Evolutionary conservation across 2,888 invertebrate species (phyloP).

Genomic region (Microctonus brassicae): DNA sequence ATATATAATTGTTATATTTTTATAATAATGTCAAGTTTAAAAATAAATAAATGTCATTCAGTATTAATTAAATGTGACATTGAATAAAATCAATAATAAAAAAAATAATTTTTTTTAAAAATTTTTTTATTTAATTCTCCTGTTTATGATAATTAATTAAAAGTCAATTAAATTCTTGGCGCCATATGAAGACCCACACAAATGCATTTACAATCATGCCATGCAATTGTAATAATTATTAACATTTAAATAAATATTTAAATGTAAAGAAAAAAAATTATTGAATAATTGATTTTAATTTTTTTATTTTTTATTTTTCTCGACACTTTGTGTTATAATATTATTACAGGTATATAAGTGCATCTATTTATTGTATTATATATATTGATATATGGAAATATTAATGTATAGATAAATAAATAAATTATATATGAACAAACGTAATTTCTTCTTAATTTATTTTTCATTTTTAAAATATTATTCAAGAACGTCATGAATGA

Average conservation of each 20-base stretch:
- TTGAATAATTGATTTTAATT: not conserved
- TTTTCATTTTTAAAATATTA: not conserved
- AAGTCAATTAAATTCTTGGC: not conserved
- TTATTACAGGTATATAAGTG: not conserved
- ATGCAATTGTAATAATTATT: no score
- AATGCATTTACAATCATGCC: not conserved
- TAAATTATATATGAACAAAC: no score
- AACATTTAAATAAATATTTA: not conserved
- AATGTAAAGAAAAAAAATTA: not conserved
- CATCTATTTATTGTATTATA: not conserved
- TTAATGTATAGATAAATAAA: no score
- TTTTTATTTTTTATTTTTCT: not conserved
- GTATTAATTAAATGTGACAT: not conserved
- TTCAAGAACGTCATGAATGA: conserved; percentile 13
- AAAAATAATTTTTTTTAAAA: no score
- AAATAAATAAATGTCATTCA: not conserved
- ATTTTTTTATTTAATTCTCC: no score
- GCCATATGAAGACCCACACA: not conserved
- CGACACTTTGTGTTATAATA: conserved; percentile 1
- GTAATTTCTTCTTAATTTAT: not conserved
- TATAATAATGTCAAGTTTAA: not conserved
- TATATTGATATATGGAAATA: not conserved
- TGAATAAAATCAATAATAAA: not conserved
- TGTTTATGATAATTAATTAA: not conserved
- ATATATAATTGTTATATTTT: not conserved